Percentiles rank a stretch among this genome's conserved stretches.
Conservation (phyloP, 2,888 invertebrate genomes). For the Eutolmus rufibarbis region DNA sequence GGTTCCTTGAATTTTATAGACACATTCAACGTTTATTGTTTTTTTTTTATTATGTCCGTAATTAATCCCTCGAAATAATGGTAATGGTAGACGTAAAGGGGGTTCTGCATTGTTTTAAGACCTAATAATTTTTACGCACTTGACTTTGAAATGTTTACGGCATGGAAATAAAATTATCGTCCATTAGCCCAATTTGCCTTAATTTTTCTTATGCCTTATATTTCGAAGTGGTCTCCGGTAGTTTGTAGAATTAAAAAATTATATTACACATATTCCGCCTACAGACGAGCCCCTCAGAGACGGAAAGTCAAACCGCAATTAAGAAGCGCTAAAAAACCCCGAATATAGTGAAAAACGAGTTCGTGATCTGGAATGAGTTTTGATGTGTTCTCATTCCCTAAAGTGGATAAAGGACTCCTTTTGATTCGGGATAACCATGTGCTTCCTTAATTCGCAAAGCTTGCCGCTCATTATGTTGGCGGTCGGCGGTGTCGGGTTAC, state of each 20-base stretch:
- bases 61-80: not conserved
- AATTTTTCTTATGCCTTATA: not conserved
- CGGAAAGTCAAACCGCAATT: not conserved
- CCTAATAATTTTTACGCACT: not conserved
- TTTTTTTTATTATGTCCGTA: not conserved
- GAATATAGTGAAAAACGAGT: not conserved
- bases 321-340: not conserved
- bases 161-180: not conserved
- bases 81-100: not conserved
- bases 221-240: not conserved
- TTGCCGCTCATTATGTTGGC: conserved; percentile 49
- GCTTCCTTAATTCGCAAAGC: conserved; percentile 52
- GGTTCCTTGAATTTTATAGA: not conserved
- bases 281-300: not conserved
- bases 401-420: conserved; percentile 19
- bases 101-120: not conserved
- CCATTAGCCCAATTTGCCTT: not conserved
- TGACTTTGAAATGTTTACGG: not conserved
- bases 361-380: conserved; percentile 42
- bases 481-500: conserved; percentile 46
- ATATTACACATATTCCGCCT: not conserved
- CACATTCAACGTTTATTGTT: not conserved
- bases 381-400: conserved; percentile 44
- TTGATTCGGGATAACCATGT: conserved; percentile 45
- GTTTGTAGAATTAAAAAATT: not conserved